phyloP scores from a whole-genome alignment of 2,113 vertebrate genomes.

The Catharus bicknelli region DNA sequence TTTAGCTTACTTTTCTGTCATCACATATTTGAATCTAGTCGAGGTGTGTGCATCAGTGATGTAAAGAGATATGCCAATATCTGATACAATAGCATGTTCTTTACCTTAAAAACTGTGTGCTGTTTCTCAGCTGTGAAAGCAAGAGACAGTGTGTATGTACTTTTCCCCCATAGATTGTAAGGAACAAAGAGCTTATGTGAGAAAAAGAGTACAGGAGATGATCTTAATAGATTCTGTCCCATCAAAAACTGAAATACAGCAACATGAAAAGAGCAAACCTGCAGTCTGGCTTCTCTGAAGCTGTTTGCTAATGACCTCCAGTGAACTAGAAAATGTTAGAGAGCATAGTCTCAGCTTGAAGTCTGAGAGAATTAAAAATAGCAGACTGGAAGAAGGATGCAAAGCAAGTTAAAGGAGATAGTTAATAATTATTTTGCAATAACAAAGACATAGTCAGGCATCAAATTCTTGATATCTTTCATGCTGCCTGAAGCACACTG shows the following conservation, averaged over 20 bases:
- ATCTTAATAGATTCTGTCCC: conserved; percentile 19
- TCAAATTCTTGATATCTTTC: not conserved
- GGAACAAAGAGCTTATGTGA: conserved; percentile 19
- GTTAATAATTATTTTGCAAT: not conserved
- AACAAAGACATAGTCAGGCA: not conserved
- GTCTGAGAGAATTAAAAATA: not conserved
- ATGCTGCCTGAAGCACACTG: not conserved
- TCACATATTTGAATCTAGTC: not conserved
- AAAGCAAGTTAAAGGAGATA: not conserved
- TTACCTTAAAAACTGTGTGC: not conserved
- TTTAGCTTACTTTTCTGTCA: not conserved
- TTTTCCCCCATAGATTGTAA: not conserved
- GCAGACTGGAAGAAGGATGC: not conserved
- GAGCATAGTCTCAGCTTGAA: not conserved
- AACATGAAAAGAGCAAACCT: conserved; percentile 22
- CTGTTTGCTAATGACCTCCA: conserved; percentile 39
- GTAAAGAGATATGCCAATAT: not conserved
- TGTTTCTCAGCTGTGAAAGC: not conserved
- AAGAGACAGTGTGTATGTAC: not conserved
- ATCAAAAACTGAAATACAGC: conserved; percentile 9
- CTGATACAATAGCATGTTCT: not conserved
- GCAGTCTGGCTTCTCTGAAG: conserved; percentile 25
- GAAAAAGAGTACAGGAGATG: not conserved
- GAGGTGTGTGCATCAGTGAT: not conserved
- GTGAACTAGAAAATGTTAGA: conserved; percentile 24